A percentile compares a stretch with the other conserved stretches of the same genome.
These are phyloP conservation scores for western clawed frog (Xenopus tropicalis) DNA, from an alignment of 2,113 vertebrate genomes.

Conservation along the genomic window UCB_Xtro_10.0 CM004448.2:62283501-62284000, in stretches of 20 bases:
- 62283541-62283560: constrained; percentile 3
- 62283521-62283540: too few relatives aligned
- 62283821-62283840: constrained; percentile 15
- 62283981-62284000: background rate
- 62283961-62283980: constrained; percentile 5
- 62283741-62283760: constrained; percentile 17
- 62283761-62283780: constrained; percentile 34
- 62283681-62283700: constrained; percentile 31
- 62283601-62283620: constrained; percentile 38
- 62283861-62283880: constrained; percentile 39
- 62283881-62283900: constrained; percentile 27
- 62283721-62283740: constrained; percentile 40
- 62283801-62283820: constrained; percentile 31
- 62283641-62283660: constrained; percentile 36
- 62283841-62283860: constrained; percentile 38
- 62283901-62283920: background rate
- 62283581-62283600: constrained; percentile 28
- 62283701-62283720: constrained; percentile 36
- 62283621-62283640: constrained; percentile 19
- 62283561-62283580: constrained; percentile 18
- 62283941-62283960: constrained; percentile 26
- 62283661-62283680: constrained; percentile 21
- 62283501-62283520: too few relatives aligned
- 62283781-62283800: constrained; percentile 43
- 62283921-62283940: constrained; percentile 13